Evolutionary conservation across 2,888 invertebrate genomes (phyloP).

Genomic region (Smittia sp.): DNA sequence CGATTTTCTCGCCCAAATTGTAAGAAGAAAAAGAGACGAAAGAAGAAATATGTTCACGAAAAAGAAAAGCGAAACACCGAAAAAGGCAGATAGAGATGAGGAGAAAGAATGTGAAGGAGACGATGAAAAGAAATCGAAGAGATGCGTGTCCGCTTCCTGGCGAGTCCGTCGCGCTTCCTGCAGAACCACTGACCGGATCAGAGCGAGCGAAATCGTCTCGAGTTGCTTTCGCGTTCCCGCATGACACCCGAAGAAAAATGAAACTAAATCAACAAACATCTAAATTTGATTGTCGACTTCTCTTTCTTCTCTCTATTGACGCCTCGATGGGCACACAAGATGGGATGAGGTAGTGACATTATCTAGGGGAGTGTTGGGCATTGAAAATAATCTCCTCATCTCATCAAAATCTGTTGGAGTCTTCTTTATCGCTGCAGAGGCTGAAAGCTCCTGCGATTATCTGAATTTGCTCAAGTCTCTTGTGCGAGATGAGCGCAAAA

Average conservation of each 20-base stretch:
- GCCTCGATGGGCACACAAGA: neutral
- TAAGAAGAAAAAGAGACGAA: neutral
- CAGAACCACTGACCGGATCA: neutral
- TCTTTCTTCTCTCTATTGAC: neutral
- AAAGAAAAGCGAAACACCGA: slow-evolving; percentile 8
- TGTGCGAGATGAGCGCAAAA: neutral
- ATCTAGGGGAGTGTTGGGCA: neutral
- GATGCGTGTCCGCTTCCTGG: neutral
- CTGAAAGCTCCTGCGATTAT: too few relatives aligned
- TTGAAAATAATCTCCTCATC: neutral
- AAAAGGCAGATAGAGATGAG: neutral
- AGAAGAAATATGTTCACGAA: neutral
- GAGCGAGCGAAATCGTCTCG: neutral
- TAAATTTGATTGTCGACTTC: neutral
- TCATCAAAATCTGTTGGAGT: too few relatives aligned
- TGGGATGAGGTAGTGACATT: neutral
- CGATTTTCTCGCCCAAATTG: slow-evolving; percentile 17
- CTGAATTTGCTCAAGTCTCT: too few relatives aligned
- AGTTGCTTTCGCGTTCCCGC: too few relatives aligned
- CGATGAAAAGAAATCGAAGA: neutral
- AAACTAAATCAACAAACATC: neutral
- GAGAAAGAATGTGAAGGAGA: neutral
- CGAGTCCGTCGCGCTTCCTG: neutral
- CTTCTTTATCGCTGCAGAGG: too few relatives aligned
- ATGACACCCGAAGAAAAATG: too few relatives aligned